phyloP scores from a whole-genome alignment of 1,140 invertebrate genomes.

The Drosophila sechellia region DNA sequence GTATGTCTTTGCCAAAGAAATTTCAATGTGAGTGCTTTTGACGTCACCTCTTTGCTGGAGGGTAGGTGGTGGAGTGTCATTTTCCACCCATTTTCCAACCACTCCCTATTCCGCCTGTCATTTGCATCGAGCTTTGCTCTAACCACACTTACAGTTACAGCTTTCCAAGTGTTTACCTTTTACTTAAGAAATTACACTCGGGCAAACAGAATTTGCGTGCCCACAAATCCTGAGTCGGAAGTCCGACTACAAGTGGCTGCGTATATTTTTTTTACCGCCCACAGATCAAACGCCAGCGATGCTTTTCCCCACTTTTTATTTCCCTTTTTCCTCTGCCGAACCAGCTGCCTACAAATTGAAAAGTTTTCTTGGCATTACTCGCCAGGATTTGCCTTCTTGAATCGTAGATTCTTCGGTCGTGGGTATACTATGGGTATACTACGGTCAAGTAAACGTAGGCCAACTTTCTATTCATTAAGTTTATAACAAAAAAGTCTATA shows the following conservation, averaged over 20 bases:
- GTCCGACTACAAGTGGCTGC: conserved; percentile 71
- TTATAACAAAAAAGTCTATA: not conserved
- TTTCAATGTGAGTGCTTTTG: conserved; percentile 19
- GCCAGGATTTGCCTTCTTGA: conserved; percentile 26
- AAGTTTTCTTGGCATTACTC: conserved; percentile 66
- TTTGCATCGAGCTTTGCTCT: conserved; percentile 61
- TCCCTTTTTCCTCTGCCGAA: not conserved
- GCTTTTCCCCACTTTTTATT: conserved; percentile 2
- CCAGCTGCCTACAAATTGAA: conserved; percentile 67
- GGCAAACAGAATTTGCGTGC: conserved; percentile 80
- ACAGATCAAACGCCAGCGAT: conserved; percentile 62
- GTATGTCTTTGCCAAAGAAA: conserved; percentile 2
- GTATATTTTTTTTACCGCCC: conserved; percentile 59
- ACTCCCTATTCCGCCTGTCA: conserved; percentile 41
- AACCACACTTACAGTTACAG: conserved; percentile 60
- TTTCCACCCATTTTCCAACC: not conserved
- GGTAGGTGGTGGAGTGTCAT: conserved; percentile 6
- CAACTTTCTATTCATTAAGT: not conserved
- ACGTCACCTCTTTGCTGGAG: conserved; percentile 25
- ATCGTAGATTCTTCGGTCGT: not conserved
- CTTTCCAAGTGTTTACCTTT: conserved; percentile 83
- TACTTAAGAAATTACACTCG: conserved; percentile 84
- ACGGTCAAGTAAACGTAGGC: not conserved
- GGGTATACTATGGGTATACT: conserved; percentile 10
- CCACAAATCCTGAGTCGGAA: conserved; percentile 44